These are phyloP conservation scores for Gisinianus flammeolus DNA, from an alignment of 2,888 invertebrate genomes.

Conservation along the genomic window DNA sequence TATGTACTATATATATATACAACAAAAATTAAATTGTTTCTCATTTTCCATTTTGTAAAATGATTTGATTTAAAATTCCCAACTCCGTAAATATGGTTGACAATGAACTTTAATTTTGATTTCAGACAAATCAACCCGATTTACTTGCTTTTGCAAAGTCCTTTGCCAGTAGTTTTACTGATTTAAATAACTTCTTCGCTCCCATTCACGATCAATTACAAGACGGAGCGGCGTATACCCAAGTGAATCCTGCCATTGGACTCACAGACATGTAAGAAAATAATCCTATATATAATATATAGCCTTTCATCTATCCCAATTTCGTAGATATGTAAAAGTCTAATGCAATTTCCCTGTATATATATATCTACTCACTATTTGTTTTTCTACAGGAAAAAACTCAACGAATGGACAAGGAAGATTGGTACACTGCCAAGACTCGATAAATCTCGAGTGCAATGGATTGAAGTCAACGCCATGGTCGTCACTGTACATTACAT, in stretches of 20 bases:
- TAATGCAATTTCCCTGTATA: neutral
- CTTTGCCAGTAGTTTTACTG: constrained; percentile 11
- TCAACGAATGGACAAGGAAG: constrained; percentile 28
- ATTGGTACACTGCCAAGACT: neutral
- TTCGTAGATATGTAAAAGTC: neutral
- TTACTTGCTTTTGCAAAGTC: constrained; percentile 10
- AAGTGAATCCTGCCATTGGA: constrained; percentile 42
- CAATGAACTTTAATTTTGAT: neutral
- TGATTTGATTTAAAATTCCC: no score
- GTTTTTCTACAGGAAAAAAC: constrained; percentile 16
- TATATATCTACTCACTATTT: neutral
- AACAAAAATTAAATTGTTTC: no score
- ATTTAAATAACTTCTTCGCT: constrained; percentile 16
- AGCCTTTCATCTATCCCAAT: neutral
- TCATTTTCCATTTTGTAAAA: no score
- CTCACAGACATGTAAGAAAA: constrained; percentile 35
- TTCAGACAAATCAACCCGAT: no score
- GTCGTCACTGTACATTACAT: constrained; percentile 41
- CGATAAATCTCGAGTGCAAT: constrained; percentile 38
- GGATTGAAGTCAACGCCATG: constrained; percentile 41
- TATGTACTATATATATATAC: no score
- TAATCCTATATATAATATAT: neutral
- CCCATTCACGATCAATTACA: constrained; percentile 34
- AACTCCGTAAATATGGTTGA: no score
- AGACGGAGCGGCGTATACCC: constrained; percentile 34